Evolutionary conservation across 1,140 invertebrate genomes (phyloP).

Genomic region (Drosophila trapezifrons): DNA sequence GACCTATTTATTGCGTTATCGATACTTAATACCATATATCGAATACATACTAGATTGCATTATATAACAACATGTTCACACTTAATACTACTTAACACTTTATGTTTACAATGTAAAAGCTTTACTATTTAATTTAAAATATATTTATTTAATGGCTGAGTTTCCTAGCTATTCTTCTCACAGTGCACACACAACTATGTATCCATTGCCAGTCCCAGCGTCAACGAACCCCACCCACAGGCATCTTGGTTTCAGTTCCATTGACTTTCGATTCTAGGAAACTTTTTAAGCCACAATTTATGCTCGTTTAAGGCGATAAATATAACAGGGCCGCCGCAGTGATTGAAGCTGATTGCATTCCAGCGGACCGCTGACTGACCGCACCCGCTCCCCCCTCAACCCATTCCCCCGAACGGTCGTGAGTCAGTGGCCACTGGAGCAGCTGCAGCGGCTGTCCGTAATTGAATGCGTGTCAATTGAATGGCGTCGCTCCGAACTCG

Average conservation of each 20-base stretch:
- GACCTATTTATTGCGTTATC: too few species aligned
- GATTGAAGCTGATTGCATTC: conserved; percentile 81
- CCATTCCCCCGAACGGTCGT: conserved; percentile 4
- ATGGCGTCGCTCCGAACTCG: conserved; percentile 50
- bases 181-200: conserved; percentile 32
- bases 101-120: too few species aligned
- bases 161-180: conserved; percentile 10
- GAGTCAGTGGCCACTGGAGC: conserved; percentile 54
- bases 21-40: too few species aligned
- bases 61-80: too few species aligned
- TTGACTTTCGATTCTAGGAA: conserved; percentile 76
- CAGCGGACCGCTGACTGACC: conserved; percentile 44
- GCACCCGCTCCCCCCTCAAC: conserved; percentile 5
- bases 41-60: too few species aligned
- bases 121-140: too few species aligned
- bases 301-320: conserved; percentile 81
- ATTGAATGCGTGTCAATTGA: conserved; percentile 76
- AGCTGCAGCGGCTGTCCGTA: conserved; percentile 41
- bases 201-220: conserved; percentile 1
- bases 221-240: conserved; percentile 23
- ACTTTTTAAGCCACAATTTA: conserved; percentile 81
- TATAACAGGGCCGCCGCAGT: conserved; percentile 65
- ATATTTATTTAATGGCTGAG: neutral
- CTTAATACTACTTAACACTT: too few species aligned
- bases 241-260: conserved; percentile 36